Percentiles rank a stretch among this genome's conserved stretches.
Conservation (phyloP, 2,888 invertebrate genomes). For the Ceramica pisi region DNA sequence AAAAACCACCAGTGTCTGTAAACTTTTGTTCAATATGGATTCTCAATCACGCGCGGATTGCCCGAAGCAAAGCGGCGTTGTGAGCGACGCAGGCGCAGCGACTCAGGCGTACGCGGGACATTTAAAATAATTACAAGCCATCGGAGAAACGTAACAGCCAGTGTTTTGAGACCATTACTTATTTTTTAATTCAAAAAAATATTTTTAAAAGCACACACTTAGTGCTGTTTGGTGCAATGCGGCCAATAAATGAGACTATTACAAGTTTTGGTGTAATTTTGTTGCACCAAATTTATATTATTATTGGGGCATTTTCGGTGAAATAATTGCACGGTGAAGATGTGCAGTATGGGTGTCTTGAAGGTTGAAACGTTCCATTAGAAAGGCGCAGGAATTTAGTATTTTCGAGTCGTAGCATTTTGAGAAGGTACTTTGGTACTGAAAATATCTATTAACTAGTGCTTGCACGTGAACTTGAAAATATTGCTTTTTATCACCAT, state of each 20-base stretch:
- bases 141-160: slow-evolving; percentile 89
- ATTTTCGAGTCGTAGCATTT: background rate
- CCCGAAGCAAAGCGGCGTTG: slow-evolving; percentile 77
- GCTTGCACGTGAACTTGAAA: no score
- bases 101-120: slow-evolving; percentile 84
- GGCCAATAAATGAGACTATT: slow-evolving; percentile 82
- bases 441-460: no score
- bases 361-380: slow-evolving; percentile 38
- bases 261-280: slow-evolving; percentile 78
- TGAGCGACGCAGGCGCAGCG: slow-evolving; percentile 62
- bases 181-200: slow-evolving; percentile 89
- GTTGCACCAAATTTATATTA: slow-evolving; percentile 73
- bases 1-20: slow-evolving; percentile 49
- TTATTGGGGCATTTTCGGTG: slow-evolving; percentile 66
- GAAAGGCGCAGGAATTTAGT: slow-evolving; percentile 30
- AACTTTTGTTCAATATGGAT: slow-evolving; percentile 85
- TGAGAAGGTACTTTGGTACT: no score
- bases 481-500: no score
- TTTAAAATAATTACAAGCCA: slow-evolving; percentile 92
- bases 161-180: slow-evolving; percentile 91
- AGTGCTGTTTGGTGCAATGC: slow-evolving; percentile 82
- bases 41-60: slow-evolving; percentile 83
- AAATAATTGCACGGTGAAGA: slow-evolving; percentile 59
- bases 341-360: slow-evolving; percentile 60
- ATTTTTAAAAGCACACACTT: slow-evolving; percentile 86